Evolutionary conservation across 2,797 vertebrate species (phyloP), one percentile per base, ranked within the genome.

Genomic region (Girardinus metallicus): DNA sequence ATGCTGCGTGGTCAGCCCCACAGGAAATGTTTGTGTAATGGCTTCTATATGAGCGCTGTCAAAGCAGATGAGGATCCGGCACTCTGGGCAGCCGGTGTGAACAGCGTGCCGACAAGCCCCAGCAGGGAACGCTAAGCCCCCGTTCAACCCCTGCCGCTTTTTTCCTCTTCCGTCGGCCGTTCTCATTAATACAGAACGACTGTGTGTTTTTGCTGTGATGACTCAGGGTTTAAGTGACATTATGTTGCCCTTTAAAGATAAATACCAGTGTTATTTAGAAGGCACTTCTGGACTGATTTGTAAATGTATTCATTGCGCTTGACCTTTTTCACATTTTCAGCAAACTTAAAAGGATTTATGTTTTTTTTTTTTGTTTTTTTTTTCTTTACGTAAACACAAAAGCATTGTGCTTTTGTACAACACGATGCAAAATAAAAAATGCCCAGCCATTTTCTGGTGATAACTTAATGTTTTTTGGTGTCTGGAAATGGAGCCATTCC

Each of bases 21-120:
- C 76, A 90, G 93, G 93, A 92, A 83, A 86, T 88, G 88, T 91
- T 92, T 90, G 88, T 86, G 87, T 93, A 94, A 93, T 89, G 88
- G 90, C 46, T 88, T 89, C 92, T 94, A 87, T 93, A 93, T 83
- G 86, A 92, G 88, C 4, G 73, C 91, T 92, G 92, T 93, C 91
- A 88, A 80, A 83, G 81, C 85, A 70, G 88, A 94, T 91, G 90
- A 94, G 87, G 86, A 91, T 92, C 89, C 83, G 12, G 80, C 49
- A 47, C 83, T 87, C 83, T 81, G 74, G 62, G 82, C 76, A 57
- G 83, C 83, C 82, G 4, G 85, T 47, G 73, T 72, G 82, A 83
- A 80, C 85, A 39, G 88, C 74, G 81, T 83, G 88, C 85, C 68
- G 87, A 91, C 88, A 82, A 80, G 89, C 41, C 88, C 79, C 89